These are phyloP conservation scores for Cheilosia impressa DNA, from an alignment of 2,888 invertebrate genomes.

Conservation along the genomic window DNA sequence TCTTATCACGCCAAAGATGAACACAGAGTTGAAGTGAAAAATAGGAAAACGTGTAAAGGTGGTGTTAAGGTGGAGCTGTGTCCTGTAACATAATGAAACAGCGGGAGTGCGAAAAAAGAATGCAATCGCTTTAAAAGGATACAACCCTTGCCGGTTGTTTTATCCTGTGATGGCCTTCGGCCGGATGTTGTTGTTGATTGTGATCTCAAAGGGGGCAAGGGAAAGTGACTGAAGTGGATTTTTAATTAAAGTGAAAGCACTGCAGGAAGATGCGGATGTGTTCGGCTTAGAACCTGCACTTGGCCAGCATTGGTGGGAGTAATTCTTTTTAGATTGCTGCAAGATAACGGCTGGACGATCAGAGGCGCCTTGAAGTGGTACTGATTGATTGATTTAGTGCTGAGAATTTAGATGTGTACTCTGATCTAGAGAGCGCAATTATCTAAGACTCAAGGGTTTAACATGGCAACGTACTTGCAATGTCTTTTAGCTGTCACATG, in stretches of 20 bases:
- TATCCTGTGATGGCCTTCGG: conserved; percentile 66
- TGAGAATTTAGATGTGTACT: background rate
- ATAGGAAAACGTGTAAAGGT: conserved; percentile 46
- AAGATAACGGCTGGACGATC: background rate
- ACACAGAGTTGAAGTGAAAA: conserved; percentile 34
- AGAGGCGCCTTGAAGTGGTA: background rate
- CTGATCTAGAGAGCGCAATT: background rate
- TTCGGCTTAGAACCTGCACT: conserved; percentile 4
- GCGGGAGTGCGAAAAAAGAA: conserved; percentile 37
- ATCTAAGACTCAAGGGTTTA: background rate
- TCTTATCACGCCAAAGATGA: conserved; percentile 70
- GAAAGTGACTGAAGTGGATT: conserved; percentile 69
- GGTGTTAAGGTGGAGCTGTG: conserved; percentile 42
- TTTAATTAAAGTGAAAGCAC: conserved; percentile 73
- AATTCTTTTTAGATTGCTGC: background rate
- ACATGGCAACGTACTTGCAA: too few species aligned
- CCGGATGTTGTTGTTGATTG: conserved; percentile 67
- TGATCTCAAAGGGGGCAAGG: conserved; percentile 68
- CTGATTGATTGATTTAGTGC: conserved; percentile 5
- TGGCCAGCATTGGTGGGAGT: background rate
- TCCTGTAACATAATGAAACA: conserved; percentile 51
- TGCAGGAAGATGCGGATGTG: conserved; percentile 32
- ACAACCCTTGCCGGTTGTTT: conserved; percentile 68
- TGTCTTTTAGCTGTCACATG: too few species aligned
- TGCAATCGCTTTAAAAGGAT: conserved; percentile 71